Evolutionary conservation across 2,113 vertebrate species (phyloP), one percentile per base, ranked within the genome.

Genomic region (Falco punctatus): DNA sequence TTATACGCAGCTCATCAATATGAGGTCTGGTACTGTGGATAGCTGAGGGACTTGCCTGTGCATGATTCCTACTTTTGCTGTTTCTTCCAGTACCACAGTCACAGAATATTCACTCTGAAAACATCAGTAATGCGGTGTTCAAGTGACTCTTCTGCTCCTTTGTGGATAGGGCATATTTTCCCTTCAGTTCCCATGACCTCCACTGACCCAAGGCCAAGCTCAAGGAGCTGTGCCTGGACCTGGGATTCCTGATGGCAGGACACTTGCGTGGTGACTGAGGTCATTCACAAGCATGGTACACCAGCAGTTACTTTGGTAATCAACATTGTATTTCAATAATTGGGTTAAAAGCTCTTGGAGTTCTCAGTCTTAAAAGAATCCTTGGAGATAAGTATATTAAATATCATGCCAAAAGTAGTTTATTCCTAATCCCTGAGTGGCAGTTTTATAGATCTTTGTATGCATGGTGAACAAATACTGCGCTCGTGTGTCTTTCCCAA

Each of bases 201-300:
- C 13, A 0, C n/a, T 84, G 81, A 51, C 62, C 85, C 32, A 24
- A 24, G 77, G 70, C 79, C 52, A 5, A 33, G 30, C 55, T 54
- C 17, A 16, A 54, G 80, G 69, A 64, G 17, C 64, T 61, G 66
- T n/a, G 65, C 30, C 48, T 74, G 75, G 35, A 51, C 16, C 67
- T 64, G 59, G 40, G 10, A 9, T 40, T 87, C 27, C 64, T 10
- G 46, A 13, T 11, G 30, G 59, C 67, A 33, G 17, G 49, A 16
- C 23, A 0, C 57, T n/a, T 2, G 2, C 1, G 0, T 19, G 23
- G 28, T 52, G 33, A 9, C 27, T 77, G 3, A 1, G 84, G 55
- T 33, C 59, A 3, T 26, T 62, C 64, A 13, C 71, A 27, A 2
- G 8, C 27, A 23, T 48, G 20, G 22, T 35, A 0, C 12, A 17